These are phyloP conservation scores for Brachypodius melanocephalos DNA, from an alignment of 2,113 vertebrate species.

Conservation along the genomic window DNA sequence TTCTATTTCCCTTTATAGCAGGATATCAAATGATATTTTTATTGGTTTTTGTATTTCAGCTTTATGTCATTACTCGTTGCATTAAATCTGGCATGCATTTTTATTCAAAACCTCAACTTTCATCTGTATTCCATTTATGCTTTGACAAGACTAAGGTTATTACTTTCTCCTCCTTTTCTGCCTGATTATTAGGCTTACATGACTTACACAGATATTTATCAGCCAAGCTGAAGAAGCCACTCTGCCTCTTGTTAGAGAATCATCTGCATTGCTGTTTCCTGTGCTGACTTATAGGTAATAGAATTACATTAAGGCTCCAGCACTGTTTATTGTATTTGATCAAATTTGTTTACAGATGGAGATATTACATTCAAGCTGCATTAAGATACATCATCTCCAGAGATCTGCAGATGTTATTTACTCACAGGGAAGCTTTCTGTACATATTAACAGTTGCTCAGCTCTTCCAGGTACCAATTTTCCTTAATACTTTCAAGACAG, in stretches of 20 bases:
- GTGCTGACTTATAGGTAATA: slow-evolving; percentile 5
- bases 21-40: background rate
- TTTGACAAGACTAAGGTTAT: slow-evolving; percentile 8
- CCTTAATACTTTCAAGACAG: background rate
- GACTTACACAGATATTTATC: slow-evolving; percentile 25
- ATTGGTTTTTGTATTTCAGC: background rate
- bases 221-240: background rate
- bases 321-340: slow-evolving; percentile 2
- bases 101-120: background rate
- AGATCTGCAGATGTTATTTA: background rate
- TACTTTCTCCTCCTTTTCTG: background rate
- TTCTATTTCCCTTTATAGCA: background rate
- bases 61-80: background rate
- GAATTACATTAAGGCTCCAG: slow-evolving; percentile 20
- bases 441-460: background rate
- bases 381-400: slow-evolving; percentile 17
- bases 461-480: background rate
- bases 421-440: background rate
- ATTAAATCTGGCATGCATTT: background rate
- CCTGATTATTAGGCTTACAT: slow-evolving; percentile 15
- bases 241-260: slow-evolving; percentile 10
- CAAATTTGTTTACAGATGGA: slow-evolving; percentile 22
- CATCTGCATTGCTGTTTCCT: slow-evolving; percentile 13
- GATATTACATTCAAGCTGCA: background rate
- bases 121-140: background rate